These are phyloP conservation scores for Athene cunicularia DNA, from an alignment of 2,113 vertebrate species.

Conservation along the genomic window DNA sequence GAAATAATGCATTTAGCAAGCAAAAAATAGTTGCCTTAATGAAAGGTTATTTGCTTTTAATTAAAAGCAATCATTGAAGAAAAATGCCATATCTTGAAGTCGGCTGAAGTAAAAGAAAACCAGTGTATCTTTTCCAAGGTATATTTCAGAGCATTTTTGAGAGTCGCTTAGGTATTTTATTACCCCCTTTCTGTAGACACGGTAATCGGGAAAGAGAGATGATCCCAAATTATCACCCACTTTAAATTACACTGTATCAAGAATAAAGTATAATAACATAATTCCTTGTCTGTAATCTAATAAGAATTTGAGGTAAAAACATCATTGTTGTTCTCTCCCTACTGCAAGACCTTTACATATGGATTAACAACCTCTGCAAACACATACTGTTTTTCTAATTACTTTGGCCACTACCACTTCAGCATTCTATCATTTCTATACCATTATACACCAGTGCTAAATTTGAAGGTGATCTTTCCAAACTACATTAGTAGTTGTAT, in stretches of 20 bases:
- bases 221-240: neutral
- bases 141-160: neutral
- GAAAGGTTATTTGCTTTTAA: neutral
- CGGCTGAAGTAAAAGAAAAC: neutral
- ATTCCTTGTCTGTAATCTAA: neutral
- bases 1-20: neutral
- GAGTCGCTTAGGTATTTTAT: neutral
- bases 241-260: neutral
- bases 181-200: neutral
- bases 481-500: neutral
- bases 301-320: neutral
- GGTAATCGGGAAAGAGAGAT: neutral
- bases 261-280: neutral
- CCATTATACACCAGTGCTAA: neutral
- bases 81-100: neutral
- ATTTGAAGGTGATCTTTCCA: neutral
- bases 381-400: neutral
- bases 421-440: neutral
- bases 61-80: neutral
- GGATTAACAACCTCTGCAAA: neutral
- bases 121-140: neutral
- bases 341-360: neutral
- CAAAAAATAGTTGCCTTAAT: neutral
- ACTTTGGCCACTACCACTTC: neutral
- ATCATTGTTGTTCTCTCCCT: neutral